Evolutionary conservation across 1,140 invertebrate genomes (phyloP), one percentile per base, ranked within the genome.

Genomic region (Heterodera carotae): DNA sequence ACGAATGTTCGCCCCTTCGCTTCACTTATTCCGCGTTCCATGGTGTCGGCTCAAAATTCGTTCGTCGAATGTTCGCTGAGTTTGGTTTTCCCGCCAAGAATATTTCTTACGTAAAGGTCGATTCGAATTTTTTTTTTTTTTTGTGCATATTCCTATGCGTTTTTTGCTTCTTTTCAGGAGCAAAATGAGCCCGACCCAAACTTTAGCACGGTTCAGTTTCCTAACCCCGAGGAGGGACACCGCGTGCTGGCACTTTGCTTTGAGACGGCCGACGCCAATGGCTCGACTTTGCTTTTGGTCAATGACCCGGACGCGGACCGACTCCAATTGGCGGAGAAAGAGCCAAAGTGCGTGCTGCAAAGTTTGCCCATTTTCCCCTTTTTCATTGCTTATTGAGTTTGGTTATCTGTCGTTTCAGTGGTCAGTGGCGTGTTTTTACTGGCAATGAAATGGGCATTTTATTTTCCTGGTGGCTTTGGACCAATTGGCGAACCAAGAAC

Each of bases 261-360:
- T 81, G 90, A 92, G 88, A 92, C 93, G 18, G 97, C 97, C 0
- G 91, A 94, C 86, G 82, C 89, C 60, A 90, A 91, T 80, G 89
- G 90, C 1, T 92, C 92, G 56, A 89, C 90, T 1, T 88, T 98
- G 1, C 94, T 99, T 82, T 88, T 99, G 27, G 96, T 96, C 0
- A 99, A 99, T 90, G 97, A 99, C 90, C 97, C 97, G 15, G 97
- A 99, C 89, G 96, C 97, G 8, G 97, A 99, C 90, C 91, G 97
- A 74, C 89, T 98, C 73, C 96, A 96, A 18, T 91, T 95, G 64
- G 96, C 96, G 6, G 94, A 96, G 88, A 89, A 88, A 83, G 81
- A 85, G 70, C 56, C 77, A 5, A 69, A 83, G 83, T 87, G 29
- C 71, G 77, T 5, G 18, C 31, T 12, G n/a, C n/a, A 27, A 31